Percentiles rank a stretch among this genome's conserved stretches.
Evolutionary conservation across 2,113 vertebrate genomes (phyloP).

Genomic region (Phaethornis superciliosus): DNA sequence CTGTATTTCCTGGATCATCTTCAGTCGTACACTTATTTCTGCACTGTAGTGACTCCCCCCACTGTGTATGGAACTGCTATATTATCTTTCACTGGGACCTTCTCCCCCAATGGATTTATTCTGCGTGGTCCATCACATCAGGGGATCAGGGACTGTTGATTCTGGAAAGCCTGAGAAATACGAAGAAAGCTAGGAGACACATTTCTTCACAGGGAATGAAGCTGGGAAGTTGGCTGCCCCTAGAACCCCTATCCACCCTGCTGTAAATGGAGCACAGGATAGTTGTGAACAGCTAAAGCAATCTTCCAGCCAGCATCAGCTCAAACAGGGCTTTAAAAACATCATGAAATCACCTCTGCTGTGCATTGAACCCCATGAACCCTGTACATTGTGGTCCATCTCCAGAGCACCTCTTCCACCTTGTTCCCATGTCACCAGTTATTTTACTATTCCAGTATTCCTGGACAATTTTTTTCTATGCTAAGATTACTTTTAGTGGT

Average conservation of each 20-base stretch:
- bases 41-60: background rate
- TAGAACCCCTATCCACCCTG: background rate
- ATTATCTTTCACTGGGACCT: background rate
- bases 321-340: background rate
- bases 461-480: background rate
- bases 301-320: background rate
- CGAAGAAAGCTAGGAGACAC: background rate
- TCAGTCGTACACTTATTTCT: background rate
- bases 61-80: rapidly evolving
- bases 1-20: background rate
- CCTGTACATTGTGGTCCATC: background rate
- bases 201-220: background rate
- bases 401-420: background rate
- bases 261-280: background rate
- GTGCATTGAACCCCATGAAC: background rate
- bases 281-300: background rate
- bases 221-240: background rate
- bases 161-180: background rate
- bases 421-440: background rate
- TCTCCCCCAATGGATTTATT: background rate
- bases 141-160: background rate
- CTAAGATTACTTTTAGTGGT: background rate
- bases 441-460: background rate
- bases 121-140: background rate
- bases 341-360: background rate